Evolutionary conservation across 2,797 vertebrate species (phyloP), one percentile per base, ranked within the genome.

Genomic region (Zalophus californianus): DNA sequence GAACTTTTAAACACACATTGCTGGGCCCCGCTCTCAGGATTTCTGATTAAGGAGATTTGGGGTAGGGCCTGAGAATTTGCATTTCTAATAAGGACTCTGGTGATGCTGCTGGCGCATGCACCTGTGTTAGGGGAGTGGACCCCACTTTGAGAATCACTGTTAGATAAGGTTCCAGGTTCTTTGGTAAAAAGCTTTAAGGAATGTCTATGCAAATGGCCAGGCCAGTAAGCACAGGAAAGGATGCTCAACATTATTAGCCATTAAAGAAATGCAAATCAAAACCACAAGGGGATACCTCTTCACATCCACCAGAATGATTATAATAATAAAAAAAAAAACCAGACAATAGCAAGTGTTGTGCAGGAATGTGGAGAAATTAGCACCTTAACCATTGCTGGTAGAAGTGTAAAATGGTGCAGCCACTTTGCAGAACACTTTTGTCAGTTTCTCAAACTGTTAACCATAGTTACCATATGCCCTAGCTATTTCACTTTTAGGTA

Each of bases 201-300:
- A 48, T 50, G 7, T 56, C 21, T 48, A 9, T 72, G 54, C 13
- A 56, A 62, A 44, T 79, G 50, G 11, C 56, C 70, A 68, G 50
- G 11, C 56, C 70, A 68, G 1, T 92, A 15, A 79, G 5, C 68
- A 16, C 48, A 56, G 35, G 21, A 58, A 75, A 90, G 38, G 16
- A 7, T 66, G 27, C 7, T 66, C 25, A n/a, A 1, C 50, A 18
- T 87, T 18, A 14, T 77, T 82, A 62, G 56, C 48, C 54, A 72
- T 78, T 92, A 84, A 91, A 68, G 35, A 87, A 92, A 73, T 75
- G 62, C 50, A 87, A 20, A 27, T 82, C 66, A 83, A 73, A 95
- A 41, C 32, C 29, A 20, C 54, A 48, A 0, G 48, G 75, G 73
- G 80, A 86, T 32, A 41, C n/a, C 18, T 60, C 23, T 66, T 89